Base-by-base conservation (phyloP, 2,888 invertebrate species). In the Euproctis similis region DNA sequence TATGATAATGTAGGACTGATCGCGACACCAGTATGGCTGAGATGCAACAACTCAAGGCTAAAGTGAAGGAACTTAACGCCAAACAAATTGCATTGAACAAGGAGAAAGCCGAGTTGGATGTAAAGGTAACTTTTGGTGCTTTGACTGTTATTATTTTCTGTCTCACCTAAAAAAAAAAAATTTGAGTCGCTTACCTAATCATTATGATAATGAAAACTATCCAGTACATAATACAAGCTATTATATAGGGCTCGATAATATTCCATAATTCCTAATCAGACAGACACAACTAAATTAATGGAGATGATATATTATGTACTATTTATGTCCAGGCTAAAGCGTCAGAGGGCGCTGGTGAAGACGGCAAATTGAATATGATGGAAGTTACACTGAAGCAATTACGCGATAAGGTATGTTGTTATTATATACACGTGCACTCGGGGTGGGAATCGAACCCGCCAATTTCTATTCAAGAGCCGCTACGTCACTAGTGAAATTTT, bases 21-120 rank as follows among this genome's bases (percentile, higher is more conserved):
- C 87, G 98, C 2, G 98, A 99, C 67, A 85, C 92, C 0, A 95
- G 95, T 48, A 90, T 98, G 87, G 87, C 90, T 2, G 95, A 95
- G 49, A 93, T 94, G 92, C 89, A 92, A 4, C 90, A 91, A 32
- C 78, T 94, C 1, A 96, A 95, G 65, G 89, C 90, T 6, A 88
- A 89, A 52, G 87, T 95, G 1, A 94, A 95, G 52, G 95, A 96
- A 46, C 90, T 95, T 36, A 96, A 95, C 67, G 92, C 92, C 0
- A 90, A 91, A 56, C 87, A 95, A 31, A 84, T 95, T 8, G 85
- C 91, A 0, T 69, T 95, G 9, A 93, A 92, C 42, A 95, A 95
- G 58, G 95, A 96, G 59, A 94, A 94, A 36, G 89, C 90, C 0
- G 91, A 91, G 33, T 72, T 94, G 42, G 94, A 95, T 36, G 90